phyloP scores from a whole-genome alignment of 2,797 vertebrate species.

The Alexandromys oeconomus region DNA sequence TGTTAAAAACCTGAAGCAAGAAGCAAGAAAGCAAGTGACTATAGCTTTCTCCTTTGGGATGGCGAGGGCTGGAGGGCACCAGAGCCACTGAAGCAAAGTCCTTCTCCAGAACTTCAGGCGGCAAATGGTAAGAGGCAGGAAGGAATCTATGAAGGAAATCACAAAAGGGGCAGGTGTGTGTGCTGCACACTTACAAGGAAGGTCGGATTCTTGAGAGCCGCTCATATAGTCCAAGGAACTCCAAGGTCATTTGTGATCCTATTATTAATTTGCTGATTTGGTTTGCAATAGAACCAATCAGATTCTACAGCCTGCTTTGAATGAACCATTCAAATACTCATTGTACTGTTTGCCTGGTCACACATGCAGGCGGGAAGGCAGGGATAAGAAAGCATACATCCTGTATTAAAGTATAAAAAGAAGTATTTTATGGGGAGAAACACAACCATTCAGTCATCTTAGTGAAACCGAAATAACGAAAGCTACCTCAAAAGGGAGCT shows the following conservation, averaged over 20 bases:
- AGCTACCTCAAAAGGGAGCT: conserved; percentile 73
- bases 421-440: conserved; percentile 67
- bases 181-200: not conserved
- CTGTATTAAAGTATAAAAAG: conserved; percentile 77
- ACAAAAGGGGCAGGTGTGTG: not conserved
- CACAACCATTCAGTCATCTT: conserved; percentile 69
- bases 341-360: conserved; percentile 28
- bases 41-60: not conserved
- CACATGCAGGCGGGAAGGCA: not conserved
- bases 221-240: not conserved
- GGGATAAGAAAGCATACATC: conserved; percentile 61
- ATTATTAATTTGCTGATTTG: conserved; percentile 10
- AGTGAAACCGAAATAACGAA: conserved; percentile 80
- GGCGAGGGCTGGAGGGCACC: not conserved
- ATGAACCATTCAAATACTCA: conserved; percentile 9
- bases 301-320: conserved; percentile 12
- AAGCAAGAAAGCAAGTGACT: not conserved
- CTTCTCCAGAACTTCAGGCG: not conserved
- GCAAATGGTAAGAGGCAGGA: not conserved
- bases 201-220: not conserved
- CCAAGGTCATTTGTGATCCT: not conserved
- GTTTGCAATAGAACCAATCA: conserved; percentile 43
- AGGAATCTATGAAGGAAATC: not conserved
- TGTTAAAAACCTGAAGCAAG: not conserved
- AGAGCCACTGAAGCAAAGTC: not conserved